Percentiles rank a stretch among this genome's conserved stretches.
Evolutionary conservation across 2,113 vertebrate species (phyloP).

Genomic region (Chloropsis hardwickii): DNA sequence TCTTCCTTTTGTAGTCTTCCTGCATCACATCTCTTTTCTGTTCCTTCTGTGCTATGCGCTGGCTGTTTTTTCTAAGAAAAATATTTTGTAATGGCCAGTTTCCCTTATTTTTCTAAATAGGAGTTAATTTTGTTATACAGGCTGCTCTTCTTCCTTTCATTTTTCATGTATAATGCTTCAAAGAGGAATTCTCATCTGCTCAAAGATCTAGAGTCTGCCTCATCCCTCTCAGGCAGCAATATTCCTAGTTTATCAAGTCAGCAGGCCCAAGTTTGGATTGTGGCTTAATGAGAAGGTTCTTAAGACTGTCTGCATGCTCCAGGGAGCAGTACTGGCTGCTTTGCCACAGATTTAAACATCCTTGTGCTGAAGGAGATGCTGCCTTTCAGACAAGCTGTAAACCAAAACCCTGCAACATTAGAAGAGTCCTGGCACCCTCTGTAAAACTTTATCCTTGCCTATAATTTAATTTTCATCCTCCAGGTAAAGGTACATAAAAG

Average conservation of each 20-base stretch:
- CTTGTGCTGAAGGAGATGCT: neutral
- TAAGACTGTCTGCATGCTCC: accelerated
- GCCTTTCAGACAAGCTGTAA: neutral
- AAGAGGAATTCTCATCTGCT: neutral
- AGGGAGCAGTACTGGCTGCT: neutral
- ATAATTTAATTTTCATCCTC: neutral
- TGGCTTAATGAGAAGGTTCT: neutral
- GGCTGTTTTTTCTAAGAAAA: neutral
- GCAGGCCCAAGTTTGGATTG: neutral
- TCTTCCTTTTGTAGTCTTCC: neutral
- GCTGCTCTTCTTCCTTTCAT: conserved; percentile 31
- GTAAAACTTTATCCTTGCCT: neutral
- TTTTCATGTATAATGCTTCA: neutral
- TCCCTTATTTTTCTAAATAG: neutral
- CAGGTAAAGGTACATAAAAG: neutral
- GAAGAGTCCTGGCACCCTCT: neutral
- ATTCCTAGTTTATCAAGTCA: neutral
- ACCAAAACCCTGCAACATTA: neutral
- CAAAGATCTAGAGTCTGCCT: neutral
- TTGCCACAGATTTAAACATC: neutral
- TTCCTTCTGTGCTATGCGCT: neutral
- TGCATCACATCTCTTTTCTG: neutral
- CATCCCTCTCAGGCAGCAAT: neutral
- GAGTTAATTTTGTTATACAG: conserved; percentile 39
- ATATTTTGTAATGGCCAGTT: neutral